These are phyloP conservation scores for Muricea muricata DNA, from an alignment of 92 coral and sea anemone genomes.

Conservation along the genomic window DNA sequence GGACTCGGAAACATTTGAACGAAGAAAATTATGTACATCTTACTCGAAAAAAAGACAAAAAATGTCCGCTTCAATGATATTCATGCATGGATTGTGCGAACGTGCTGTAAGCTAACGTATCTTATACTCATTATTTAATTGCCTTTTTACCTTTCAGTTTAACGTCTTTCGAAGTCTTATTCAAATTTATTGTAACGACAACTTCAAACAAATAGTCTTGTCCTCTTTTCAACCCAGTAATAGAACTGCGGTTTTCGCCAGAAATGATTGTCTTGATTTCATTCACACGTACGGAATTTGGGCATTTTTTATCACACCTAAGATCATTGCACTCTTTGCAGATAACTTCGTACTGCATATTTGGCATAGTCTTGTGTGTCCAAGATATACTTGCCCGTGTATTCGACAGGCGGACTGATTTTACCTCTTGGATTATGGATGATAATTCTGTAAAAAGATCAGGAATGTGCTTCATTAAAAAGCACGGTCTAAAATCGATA, in stretches of 20 bases:
- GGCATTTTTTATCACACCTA: background rate
- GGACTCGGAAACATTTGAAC: too few species aligned
- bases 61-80: too few species aligned
- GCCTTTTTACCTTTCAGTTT: background rate
- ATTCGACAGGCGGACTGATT: conserved; percentile 17
- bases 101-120: too few species aligned
- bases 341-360: background rate
- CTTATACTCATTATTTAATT: too few species aligned
- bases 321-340: background rate
- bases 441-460: conserved; percentile 8
- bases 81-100: too few species aligned
- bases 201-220: background rate
- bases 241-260: background rate
- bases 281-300: background rate
- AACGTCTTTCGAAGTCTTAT: conserved; percentile 2
- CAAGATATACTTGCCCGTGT: conserved; percentile 13
- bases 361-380: background rate
- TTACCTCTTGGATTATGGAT: background rate
- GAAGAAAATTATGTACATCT: too few species aligned
- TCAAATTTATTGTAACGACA: background rate
- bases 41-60: too few species aligned
- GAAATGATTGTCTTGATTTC: background rate
- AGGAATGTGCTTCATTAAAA: background rate
- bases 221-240: conserved; percentile 2
- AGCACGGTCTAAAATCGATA: too few species aligned